Percentiles rank a stretch among this genome's conserved stretches.
phyloP scores from a whole-genome alignment of 2,113 vertebrate species.

The Pteruthius melanotis region DNA sequence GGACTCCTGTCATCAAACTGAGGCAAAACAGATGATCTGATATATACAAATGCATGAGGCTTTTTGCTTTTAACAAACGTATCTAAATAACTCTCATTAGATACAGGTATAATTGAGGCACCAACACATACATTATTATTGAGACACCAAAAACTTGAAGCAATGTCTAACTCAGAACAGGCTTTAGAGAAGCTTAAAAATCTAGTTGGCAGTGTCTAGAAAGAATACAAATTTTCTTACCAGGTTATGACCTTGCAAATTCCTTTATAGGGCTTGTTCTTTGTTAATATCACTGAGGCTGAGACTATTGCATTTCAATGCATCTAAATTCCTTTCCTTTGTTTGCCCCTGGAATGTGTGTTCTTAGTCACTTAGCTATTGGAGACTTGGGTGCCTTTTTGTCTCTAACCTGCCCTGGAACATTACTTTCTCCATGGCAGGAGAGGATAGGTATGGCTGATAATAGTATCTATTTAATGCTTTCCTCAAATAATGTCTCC shows the following conservation, averaged over 20 bases:
- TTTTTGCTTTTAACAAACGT: neutral
- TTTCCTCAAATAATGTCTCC: neutral
- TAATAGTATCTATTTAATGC: neutral
- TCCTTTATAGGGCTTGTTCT: slow-evolving; percentile 13
- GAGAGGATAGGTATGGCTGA: neutral
- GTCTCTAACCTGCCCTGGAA: neutral
- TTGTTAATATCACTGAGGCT: neutral
- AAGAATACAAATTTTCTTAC: slow-evolving; percentile 5
- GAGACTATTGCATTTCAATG: slow-evolving; percentile 4
- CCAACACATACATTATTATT: rapidly evolving
- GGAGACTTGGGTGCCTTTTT: neutral
- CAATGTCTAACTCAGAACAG: neutral
- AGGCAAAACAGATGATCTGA: slow-evolving; percentile 9
- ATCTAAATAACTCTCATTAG: neutral
- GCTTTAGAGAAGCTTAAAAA: neutral
- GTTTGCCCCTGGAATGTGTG: neutral
- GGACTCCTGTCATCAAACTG: neutral
- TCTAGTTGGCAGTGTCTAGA: neutral
- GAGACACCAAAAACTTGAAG: neutral
- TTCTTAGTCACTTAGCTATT: neutral
- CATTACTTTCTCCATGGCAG: neutral
- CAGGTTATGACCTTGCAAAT: slow-evolving; percentile 29
- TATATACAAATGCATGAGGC: neutral
- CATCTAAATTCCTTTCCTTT: slow-evolving; percentile 16
- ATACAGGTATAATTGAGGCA: neutral